These are phyloP conservation scores for Argyrosomus japonicus DNA, from an alignment of 2,113 vertebrate species.

Conservation along the genomic window DNA sequence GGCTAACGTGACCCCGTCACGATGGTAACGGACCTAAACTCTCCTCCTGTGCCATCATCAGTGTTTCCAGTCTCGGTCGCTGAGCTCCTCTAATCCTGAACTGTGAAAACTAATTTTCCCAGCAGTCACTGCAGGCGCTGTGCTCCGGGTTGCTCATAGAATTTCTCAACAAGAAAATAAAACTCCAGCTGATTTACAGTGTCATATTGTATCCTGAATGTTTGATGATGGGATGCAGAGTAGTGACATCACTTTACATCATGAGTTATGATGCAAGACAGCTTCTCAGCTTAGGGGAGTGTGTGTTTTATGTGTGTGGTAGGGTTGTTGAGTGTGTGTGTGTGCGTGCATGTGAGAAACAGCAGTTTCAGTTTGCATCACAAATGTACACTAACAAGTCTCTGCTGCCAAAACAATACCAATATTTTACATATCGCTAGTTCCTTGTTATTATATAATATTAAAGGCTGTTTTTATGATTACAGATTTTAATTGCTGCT, in stretches of 20 bases:
- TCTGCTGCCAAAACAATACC: background rate
- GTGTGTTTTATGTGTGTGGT: background rate
- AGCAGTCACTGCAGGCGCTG: background rate
- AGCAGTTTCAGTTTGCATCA: slow-evolving; percentile 10
- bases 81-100: slow-evolving; percentile 20
- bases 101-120: slow-evolving; percentile 27
- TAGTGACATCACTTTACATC: background rate
- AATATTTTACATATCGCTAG: background rate
- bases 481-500: background rate
- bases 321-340: slow-evolving; percentile 1
- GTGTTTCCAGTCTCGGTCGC: slow-evolving; percentile 10
- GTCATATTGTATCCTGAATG: background rate
- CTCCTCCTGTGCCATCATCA: slow-evolving; percentile 2
- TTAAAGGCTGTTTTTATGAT: background rate
- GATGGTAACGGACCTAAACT: slow-evolving; percentile 47
- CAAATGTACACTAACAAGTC: slow-evolving; percentile 1
- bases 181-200: no score
- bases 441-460: no score
- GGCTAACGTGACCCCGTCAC: slow-evolving; percentile 30
- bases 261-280: slow-evolving; percentile 18
- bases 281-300: slow-evolving; percentile 18
- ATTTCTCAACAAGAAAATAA: background rate
- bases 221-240: slow-evolving; percentile 10
- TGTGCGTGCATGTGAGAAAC: background rate
- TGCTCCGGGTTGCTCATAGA: background rate